Conservation (phyloP, 2,888 invertebrate genomes). For the Dryococelus australis region DNA sequence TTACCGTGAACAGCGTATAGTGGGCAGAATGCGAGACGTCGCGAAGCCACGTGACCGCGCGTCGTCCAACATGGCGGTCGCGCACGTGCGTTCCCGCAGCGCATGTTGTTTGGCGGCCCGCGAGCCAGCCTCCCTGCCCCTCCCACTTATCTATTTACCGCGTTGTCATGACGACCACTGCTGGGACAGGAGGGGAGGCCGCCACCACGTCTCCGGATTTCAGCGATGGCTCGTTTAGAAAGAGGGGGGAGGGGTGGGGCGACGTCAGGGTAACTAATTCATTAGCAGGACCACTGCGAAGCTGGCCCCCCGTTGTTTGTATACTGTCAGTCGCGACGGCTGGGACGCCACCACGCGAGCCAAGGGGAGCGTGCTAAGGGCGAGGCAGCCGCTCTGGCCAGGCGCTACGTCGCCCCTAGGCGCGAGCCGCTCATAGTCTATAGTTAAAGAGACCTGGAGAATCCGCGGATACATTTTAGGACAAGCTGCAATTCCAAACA, state of each 20-base stretch:
- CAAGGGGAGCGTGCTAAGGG: too few species aligned
- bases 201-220: too few species aligned
- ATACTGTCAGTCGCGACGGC: neutral
- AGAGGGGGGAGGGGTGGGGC: constrained; percentile 8
- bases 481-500: too few species aligned
- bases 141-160: constrained; percentile 53
- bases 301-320: neutral
- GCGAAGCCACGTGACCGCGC: neutral
- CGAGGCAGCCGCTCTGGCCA: too few species aligned
- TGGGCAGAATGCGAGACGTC: too few species aligned
- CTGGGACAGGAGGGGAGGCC: constrained; percentile 44
- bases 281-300: neutral
- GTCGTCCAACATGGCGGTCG: neutral
- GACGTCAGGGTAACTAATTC: neutral
- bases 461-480: too few species aligned
- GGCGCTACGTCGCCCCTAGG: too few species aligned
- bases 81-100: neutral
- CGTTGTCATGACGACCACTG: constrained; percentile 37
- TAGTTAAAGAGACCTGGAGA: too few species aligned
- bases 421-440: too few species aligned
- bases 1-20: too few species aligned
- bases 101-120: neutral
- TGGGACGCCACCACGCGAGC: neutral
- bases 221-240: too few species aligned
- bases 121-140: constrained; percentile 42